Evolutionary conservation across 1,140 invertebrate genomes (phyloP).

Genomic region (Pseudomyrmex pallidus): DNA sequence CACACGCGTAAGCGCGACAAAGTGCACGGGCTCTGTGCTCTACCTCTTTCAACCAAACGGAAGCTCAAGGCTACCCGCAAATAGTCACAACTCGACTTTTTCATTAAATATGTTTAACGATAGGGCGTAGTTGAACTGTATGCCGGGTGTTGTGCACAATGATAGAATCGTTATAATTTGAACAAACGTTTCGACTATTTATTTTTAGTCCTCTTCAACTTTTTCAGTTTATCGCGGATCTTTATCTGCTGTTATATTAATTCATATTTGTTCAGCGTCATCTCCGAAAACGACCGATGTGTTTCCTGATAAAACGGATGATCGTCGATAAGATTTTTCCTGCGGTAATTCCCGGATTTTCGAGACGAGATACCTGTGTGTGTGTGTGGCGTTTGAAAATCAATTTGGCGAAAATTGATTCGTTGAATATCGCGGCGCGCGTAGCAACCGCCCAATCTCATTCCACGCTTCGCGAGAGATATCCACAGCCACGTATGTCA

Average conservation of each 20-base stretch:
- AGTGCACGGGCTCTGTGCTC: conserved; percentile 23
- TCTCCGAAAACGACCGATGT: not conserved
- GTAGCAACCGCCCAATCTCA: not conserved
- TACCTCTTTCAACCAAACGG: not conserved
- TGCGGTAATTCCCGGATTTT: conserved; percentile 10
- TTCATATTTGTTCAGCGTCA: not conserved
- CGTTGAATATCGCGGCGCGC: not conserved
- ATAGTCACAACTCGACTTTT: conserved; percentile 9
- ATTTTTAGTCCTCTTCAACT: no score
- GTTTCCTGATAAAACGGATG: not conserved
- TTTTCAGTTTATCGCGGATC: no score
- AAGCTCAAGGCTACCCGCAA: conserved; percentile 36
- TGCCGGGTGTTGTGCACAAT: no score
- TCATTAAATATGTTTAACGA: no score
- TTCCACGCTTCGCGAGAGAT: not conserved
- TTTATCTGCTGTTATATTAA: no score
- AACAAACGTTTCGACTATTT: no score
- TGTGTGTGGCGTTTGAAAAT: not conserved
- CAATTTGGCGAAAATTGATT: not conserved
- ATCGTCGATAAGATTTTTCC: conserved; percentile 17
- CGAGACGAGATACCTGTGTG: not conserved
- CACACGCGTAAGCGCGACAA: conserved; percentile 38
- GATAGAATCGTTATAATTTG: no score
- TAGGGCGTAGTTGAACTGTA: no score
- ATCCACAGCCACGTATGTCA: not conserved